These are phyloP conservation scores for Cistogaster globosa DNA, from an alignment of 2,888 invertebrate genomes.

Conservation along the genomic window DNA sequence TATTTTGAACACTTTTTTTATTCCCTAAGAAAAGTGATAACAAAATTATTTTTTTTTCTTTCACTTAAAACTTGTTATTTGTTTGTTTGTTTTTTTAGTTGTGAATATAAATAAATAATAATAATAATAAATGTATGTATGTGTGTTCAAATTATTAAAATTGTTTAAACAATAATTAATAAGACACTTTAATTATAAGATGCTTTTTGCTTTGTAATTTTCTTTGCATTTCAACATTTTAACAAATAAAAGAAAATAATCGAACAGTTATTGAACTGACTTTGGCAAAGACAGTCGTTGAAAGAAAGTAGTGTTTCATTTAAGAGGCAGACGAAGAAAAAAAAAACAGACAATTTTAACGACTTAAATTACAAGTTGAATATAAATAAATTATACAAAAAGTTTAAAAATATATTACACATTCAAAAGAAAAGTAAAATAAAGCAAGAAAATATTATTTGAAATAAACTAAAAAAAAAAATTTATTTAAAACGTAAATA, in stretches of 20 bases:
- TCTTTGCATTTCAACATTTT: constrained; percentile 38
- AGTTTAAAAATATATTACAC: not conserved
- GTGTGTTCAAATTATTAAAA: not conserved
- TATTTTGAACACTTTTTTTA: not conserved
- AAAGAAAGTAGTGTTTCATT: not conserved
- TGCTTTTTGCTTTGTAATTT: constrained; percentile 37
- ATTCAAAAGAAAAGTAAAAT: not conserved
- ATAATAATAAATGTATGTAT: constrained; percentile 10
- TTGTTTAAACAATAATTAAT: constrained; percentile 25
- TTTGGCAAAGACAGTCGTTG: constrained; percentile 66
- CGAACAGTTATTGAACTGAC: constrained; percentile 78
- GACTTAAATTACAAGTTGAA: not conserved
- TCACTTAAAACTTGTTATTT: constrained; percentile 17
- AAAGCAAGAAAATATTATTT: not conserved
- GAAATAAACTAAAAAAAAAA: constrained; percentile 5
- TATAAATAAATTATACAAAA: not conserved
- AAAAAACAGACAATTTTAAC: constrained; percentile 1
- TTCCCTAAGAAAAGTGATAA: constrained; percentile 20
- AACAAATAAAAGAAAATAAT: constrained; percentile 56
- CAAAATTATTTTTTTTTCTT: not conserved
- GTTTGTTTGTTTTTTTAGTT: constrained; percentile 30
- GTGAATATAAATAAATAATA: constrained; percentile 14
- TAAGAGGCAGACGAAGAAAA: not conserved
- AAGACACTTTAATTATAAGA: constrained; percentile 62
- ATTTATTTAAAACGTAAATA: not conserved